Evolutionary conservation across 2,888 invertebrate species (phyloP).

Genomic region (Ligdia adustata): DNA sequence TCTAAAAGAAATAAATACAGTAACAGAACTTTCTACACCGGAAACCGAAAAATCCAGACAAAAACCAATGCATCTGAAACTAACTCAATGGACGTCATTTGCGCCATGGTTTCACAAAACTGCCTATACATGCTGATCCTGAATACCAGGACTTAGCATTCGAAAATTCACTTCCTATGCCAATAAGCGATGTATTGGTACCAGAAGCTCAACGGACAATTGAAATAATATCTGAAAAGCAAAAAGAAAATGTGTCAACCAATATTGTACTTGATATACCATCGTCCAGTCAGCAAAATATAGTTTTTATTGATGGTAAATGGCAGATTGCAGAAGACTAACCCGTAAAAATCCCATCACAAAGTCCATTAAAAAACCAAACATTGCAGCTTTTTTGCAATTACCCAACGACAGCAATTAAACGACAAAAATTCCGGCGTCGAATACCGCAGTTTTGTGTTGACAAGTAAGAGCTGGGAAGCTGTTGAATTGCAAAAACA

Average conservation of each 20-base stretch:
- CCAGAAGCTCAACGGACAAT: conserved; percentile 2
- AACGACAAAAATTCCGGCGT: conserved; percentile 31
- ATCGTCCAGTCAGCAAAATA: conserved; percentile 33
- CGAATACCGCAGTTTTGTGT: conserved; percentile 35
- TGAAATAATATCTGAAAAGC: background rate
- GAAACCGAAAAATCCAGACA: conserved; percentile 2
- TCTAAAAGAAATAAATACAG: conserved; percentile 4
- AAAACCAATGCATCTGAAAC: conserved; percentile 5
- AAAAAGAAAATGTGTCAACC: background rate
- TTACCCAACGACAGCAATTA: conserved; percentile 33
- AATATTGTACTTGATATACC: conserved; percentile 2
- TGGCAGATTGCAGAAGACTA: conserved; percentile 32
- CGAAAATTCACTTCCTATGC: background rate
- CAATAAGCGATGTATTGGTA: conserved; percentile 3
- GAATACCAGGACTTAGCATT: background rate
- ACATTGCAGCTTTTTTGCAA: conserved; percentile 35
- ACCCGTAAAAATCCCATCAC: conserved; percentile 28
- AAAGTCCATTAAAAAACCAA: conserved; percentile 28
- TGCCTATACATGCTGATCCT: conserved; percentile 1
- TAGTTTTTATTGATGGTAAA: conserved; percentile 31
- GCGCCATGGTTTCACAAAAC: conserved; percentile 1
- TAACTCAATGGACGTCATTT: conserved; percentile 3
- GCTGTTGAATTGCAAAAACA: conserved; percentile 36
- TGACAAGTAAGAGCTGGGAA: conserved; percentile 35
- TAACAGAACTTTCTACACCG: conserved; percentile 3